Percentiles rank a stretch among this genome's conserved stretches.
Evolutionary conservation across 2,888 invertebrate genomes (phyloP).

Genomic region (Papilio elwesi): DNA sequence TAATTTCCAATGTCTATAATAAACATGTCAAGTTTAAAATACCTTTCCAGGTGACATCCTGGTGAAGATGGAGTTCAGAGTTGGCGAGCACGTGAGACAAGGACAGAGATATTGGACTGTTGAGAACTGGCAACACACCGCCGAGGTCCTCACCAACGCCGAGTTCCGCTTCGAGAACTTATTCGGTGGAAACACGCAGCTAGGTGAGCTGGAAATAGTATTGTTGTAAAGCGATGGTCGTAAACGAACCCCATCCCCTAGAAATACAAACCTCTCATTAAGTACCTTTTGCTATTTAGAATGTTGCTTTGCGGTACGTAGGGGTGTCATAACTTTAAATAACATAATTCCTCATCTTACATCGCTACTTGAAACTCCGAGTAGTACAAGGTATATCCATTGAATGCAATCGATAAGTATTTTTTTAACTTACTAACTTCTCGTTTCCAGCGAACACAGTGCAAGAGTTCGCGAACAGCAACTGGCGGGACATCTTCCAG

Average conservation of each 20-base stretch:
- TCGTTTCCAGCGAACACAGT: conserved; percentile 63
- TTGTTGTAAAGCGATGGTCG: not conserved
- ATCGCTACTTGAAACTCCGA: no score
- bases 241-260: no score
- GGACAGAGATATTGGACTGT: conserved; percentile 64
- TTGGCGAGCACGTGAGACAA: conserved; percentile 49
- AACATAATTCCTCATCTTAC: no score
- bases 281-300: no score
- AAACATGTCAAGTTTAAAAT: not conserved
- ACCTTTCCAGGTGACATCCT: conserved; percentile 64
- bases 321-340: no score
- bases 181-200: conserved; percentile 67
- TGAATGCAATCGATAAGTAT: not conserved
- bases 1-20: no score
- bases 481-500: conserved; percentile 72
- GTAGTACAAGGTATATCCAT: not conserved
- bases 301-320: no score
- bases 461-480: conserved; percentile 66
- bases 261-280: no score
- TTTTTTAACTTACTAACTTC: not conserved
- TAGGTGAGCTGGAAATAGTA: conserved; percentile 57
- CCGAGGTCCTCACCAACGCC: conserved; percentile 61
- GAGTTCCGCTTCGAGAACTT: conserved; percentile 71
- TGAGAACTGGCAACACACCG: conserved; percentile 57
- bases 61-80: conserved; percentile 61